Evolutionary conservation across 2,797 vertebrate species (phyloP), one percentile per base, ranked within the genome.

Genomic region (Acanthornis magna): DNA sequence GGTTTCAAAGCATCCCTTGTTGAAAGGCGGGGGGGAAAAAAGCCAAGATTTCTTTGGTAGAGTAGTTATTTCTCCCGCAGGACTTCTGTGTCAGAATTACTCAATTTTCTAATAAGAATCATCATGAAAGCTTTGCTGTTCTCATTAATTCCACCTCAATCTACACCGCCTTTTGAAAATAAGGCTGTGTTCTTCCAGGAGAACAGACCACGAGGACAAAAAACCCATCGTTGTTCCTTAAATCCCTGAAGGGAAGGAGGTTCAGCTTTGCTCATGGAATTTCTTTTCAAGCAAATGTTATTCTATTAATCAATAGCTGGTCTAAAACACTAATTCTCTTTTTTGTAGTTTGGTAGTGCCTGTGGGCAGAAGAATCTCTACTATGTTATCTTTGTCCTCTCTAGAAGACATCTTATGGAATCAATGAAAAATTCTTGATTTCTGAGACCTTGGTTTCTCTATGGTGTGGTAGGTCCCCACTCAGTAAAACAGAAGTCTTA

Each of bases 81-180:
- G 47, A 88, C 40, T 76, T 58, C 58, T 53, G 26, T 54, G 40
- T 67, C 47, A 74, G 47, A 70, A 89, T 86, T 78, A 43, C 45
- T 95, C 76, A 21, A 65, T 89, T 95, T 96, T 89, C 88, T 91
- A 94, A 85, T 85, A 86, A 80, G 65, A 87, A 85, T 77, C 34
- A 65, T 60, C 80, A 68, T 80, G 47, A 87, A 94, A 94, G 63
- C 65, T 91, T 93, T 88, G 45, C 53, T 63, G 17, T 63, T 84
- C 45, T 84, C 51, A 79, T 86, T 90, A 90, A 94, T 93, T 93
- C 67, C 40, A 84, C 40, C 61, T 90, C 80, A 93, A 54, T 36
- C 25, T 90, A 48, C 11, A 77, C 9, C 29, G 82, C 29, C 74
- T 95, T 85, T 80, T 91, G 36, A 84, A 92, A 93, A 62, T 32